Base-by-base conservation (phyloP, 1,140 invertebrate species). In the Bombus polaris region DNA sequence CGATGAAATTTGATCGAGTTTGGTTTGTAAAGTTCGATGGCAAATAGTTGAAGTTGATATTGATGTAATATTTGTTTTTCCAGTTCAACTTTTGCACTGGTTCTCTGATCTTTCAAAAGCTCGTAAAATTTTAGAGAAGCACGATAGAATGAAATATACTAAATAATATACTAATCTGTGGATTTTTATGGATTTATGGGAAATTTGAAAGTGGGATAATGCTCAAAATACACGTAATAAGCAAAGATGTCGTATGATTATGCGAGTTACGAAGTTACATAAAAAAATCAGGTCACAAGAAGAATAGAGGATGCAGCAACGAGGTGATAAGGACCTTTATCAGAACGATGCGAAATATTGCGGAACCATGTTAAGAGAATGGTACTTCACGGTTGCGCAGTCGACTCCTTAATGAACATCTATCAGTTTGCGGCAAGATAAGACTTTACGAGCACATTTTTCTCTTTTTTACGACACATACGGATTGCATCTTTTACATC, bases 381-480 rank as follows among this genome's bases (percentile, higher is more conserved):
- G 57, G 3, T 32, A 71, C 68, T 39, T 65, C 71, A 39, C 81
- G 18, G 44, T 68, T 59, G 65, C 4, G 35, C 74, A n/a, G 37
- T 65, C 65, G 28, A 22, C 68, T 87, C 71, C 83, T 90, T 90
- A 87, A 92, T 88, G 88, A 91, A 87, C 84, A 72, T 85, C 89
- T 88, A 92, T 92, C 91, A 87, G 87, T 90, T 89, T 85, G 90
- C 89, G 87, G 76, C 32, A 28, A 86, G 86, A 88, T 91, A 90
- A 92, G 87, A 91, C 76, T 92, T 91, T 90, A 90, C 91, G 85
- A 91, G 86, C 32, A 39, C 75, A 3, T 47, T 57, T 70, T 59
- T 71, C 70, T 85, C 62, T 84, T 76, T 80, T 83, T 81, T 74
- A 44, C 87, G 71, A 62, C 76, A 83, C 62, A 37, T 75, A 72